phyloP scores from a whole-genome alignment of 2,888 invertebrate species.

The Troides aeacus region DNA sequence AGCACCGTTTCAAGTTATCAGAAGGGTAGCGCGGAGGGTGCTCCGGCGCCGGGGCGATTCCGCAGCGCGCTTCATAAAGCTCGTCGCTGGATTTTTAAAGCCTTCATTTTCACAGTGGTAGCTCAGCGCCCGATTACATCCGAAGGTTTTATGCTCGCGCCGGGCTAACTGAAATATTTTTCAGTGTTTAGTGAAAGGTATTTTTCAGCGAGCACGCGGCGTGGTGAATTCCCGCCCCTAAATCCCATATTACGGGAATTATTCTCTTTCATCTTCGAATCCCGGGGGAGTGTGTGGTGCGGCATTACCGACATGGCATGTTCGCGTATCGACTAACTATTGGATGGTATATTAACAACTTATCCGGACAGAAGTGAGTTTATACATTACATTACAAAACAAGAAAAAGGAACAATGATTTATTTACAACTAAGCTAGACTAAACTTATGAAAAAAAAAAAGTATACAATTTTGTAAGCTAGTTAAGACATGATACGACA shows the following conservation, averaged over 20 bases:
- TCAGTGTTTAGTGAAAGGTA: slow-evolving; percentile 21
- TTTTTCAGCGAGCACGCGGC: slow-evolving; percentile 14
- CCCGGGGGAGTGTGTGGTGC: background rate
- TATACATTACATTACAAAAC: too few species aligned
- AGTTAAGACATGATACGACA: too few species aligned
- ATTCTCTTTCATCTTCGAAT: slow-evolving; percentile 14
- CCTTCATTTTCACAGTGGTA: slow-evolving; percentile 20
- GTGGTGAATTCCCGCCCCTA: slow-evolving; percentile 10
- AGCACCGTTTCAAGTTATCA: background rate
- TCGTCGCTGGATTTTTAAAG: slow-evolving; percentile 25
- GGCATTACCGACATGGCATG: too few species aligned
- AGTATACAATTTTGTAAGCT: too few species aligned
- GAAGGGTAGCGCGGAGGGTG: too few species aligned
- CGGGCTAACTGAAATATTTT: slow-evolving; percentile 16
- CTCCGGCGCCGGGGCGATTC: background rate
- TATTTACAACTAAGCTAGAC: too few species aligned
- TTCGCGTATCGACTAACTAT: too few species aligned
- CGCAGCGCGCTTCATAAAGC: slow-evolving; percentile 22
- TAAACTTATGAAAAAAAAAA: too few species aligned
- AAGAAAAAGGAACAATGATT: too few species aligned
- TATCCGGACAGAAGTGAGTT: too few species aligned
- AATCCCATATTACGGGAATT: slow-evolving; percentile 20
- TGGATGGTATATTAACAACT: too few species aligned
- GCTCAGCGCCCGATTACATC: slow-evolving; percentile 23
- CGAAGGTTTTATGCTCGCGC: slow-evolving; percentile 24